These are phyloP conservation scores for Blennius ocellaris DNA, from an alignment of 2,113 vertebrate species.

Conservation along the genomic window DNA sequence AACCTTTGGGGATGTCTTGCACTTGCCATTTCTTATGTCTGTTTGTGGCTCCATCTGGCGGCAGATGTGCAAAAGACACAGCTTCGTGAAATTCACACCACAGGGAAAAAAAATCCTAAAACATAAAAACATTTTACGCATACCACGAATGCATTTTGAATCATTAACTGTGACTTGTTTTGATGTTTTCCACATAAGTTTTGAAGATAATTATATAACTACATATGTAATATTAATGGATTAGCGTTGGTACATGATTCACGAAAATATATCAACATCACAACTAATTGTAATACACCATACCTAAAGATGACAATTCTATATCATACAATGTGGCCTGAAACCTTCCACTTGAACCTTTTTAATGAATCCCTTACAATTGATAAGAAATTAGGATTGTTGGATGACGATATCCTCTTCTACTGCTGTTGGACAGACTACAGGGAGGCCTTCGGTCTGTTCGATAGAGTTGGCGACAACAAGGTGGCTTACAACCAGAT, in stretches of 20 bases:
- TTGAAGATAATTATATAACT: too few species aligned
- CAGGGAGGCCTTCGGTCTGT: slow-evolving; percentile 98
- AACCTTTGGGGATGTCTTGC: slow-evolving; percentile 55
- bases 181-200: too few species aligned
- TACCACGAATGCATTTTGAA: neutral
- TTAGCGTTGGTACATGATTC: too few species aligned
- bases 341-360: too few species aligned
- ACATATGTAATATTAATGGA: too few species aligned
- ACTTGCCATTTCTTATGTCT: slow-evolving; percentile 25
- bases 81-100: neutral
- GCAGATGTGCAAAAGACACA: neutral
- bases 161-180: neutral
- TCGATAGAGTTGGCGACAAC: slow-evolving; percentile 94
- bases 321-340: too few species aligned
- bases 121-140: neutral
- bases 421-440: slow-evolving; percentile 85
- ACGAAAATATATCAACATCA: too few species aligned
- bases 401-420: neutral
- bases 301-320: too few species aligned
- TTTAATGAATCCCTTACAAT: too few species aligned
- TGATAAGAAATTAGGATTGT: neutral
- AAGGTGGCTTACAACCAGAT: slow-evolving; percentile 95
- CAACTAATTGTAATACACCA: too few species aligned
- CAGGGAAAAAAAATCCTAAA: neutral
- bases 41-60: slow-evolving; percentile 53